A percentile compares a stretch with the other conserved stretches of the same genome.
These are phyloP conservation scores for Cladopsammia gracilis DNA, from an alignment of 64 coral and sea anemone genomes.

Conservation along the genomic window DNA sequence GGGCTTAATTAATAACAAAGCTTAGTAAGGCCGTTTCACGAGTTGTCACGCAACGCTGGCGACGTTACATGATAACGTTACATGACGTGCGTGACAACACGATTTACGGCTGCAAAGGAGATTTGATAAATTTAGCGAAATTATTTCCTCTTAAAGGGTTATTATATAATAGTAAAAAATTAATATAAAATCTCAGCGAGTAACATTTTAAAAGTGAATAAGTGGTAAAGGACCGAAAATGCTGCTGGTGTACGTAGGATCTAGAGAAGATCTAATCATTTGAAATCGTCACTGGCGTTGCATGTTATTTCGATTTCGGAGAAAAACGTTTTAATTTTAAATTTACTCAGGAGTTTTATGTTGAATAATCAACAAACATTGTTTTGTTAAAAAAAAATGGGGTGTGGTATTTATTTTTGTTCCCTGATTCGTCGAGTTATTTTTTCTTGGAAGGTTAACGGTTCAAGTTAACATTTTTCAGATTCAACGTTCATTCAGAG, in stretches of 20 bases:
- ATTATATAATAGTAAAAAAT: neutral
- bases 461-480: neutral
- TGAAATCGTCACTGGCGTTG: neutral
- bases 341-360: neutral
- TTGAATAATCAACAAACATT: neutral
- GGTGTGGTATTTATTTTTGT: conserved; percentile 6
- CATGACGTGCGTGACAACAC: too few species aligned
- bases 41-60: neutral
- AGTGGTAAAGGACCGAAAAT: too few species aligned
- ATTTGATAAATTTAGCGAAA: neutral
- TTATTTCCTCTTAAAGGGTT: neutral
- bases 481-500: neutral
- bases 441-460: neutral
- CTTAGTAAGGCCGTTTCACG: neutral
- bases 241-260: too few species aligned
- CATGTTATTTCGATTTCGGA: neutral
- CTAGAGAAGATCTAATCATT: neutral
- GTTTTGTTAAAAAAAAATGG: neutral
- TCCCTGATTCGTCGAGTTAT: neutral
- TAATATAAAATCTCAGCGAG: conserved; percentile 15
- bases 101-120: neutral
- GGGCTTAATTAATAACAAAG: neutral
- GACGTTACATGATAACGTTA: neutral
- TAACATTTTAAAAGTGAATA: neutral
- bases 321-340: neutral